Evolutionary conservation across 2,888 invertebrate genomes (phyloP).

Genomic region (Drosophila multiciliata): DNA sequence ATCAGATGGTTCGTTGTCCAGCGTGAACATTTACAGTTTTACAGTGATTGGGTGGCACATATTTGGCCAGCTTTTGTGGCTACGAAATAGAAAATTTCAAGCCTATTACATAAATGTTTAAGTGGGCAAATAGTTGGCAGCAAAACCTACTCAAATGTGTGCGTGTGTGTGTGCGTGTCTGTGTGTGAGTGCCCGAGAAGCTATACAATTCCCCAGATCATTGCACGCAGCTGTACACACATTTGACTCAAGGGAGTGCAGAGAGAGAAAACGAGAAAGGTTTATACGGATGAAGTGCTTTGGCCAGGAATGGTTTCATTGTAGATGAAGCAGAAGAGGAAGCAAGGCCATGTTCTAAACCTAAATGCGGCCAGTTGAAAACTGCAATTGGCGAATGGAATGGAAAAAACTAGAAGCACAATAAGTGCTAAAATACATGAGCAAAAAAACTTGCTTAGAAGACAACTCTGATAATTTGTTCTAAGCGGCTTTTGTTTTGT

Average conservation of each 20-base stretch:
- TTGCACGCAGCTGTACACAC: constrained; percentile 73
- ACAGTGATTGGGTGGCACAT: constrained; percentile 44
- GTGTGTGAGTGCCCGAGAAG: constrained; percentile 10
- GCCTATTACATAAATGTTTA: constrained; percentile 79
- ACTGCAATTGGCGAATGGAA: constrained; percentile 68
- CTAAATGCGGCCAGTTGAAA: constrained; percentile 73
- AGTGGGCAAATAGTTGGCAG: constrained; percentile 68
- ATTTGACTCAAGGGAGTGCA: constrained; percentile 60
- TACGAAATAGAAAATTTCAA: constrained; percentile 71
- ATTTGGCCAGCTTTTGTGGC: constrained; percentile 62
- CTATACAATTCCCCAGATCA: constrained; percentile 50
- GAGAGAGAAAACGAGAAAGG: constrained; percentile 33
- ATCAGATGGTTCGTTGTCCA: constrained; percentile 8
- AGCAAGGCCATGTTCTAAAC: constrained; percentile 35
- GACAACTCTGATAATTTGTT: constrained; percentile 79
- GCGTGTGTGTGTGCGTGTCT: constrained; percentile 12
- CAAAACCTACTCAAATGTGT: constrained; percentile 36
- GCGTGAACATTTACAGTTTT: constrained; percentile 30
- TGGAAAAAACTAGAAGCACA: constrained; percentile 21
- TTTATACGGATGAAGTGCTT: constrained; percentile 44
- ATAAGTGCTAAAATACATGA: constrained; percentile 1
- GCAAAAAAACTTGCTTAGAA: constrained; percentile 57
- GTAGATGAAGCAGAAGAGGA: not conserved
- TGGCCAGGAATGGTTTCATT: constrained; percentile 14
- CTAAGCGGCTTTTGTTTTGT: constrained; percentile 78